Percentiles rank a stretch among this genome's conserved stretches.
These are phyloP conservation scores for Drosophila nikananu DNA, from an alignment of 1,140 invertebrate genomes.

Conservation along the genomic window DNA sequence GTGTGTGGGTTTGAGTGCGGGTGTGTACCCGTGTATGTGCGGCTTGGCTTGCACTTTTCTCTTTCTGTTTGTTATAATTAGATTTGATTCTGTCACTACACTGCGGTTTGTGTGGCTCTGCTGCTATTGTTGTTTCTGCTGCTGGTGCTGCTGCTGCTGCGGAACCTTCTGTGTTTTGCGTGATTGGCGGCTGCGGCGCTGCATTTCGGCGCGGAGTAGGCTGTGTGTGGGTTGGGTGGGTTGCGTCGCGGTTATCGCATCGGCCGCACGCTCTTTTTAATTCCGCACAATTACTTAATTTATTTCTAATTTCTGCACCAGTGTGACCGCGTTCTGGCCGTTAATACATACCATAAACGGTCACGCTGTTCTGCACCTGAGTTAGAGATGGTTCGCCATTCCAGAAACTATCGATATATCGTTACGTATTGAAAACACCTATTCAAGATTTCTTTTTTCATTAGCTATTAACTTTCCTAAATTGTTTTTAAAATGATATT, in stretches of 20 bases:
- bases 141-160: constrained; percentile 21
- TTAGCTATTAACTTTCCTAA: no score
- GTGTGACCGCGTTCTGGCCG: constrained; percentile 10
- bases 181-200: constrained; percentile 19
- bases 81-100: constrained; percentile 75
- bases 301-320: constrained; percentile 46
- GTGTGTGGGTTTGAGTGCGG: constrained; percentile 3
- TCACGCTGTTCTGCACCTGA: constrained; percentile 5
- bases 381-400: background rate
- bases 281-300: constrained; percentile 54
- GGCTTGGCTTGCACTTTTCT: constrained; percentile 42
- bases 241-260: constrained; percentile 39
- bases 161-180: constrained; percentile 23
- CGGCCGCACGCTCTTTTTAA: constrained; percentile 35
- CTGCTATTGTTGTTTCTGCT: constrained; percentile 36
- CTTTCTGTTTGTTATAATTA: constrained; percentile 69
- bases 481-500: no score
- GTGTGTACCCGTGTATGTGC: constrained; percentile 30
- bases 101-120: constrained; percentile 65
- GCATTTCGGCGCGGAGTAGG: constrained; percentile 30
- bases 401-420: background rate
- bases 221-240: constrained; percentile 7
- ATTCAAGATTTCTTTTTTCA: no score
- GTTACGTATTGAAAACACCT: no score
- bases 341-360: constrained; percentile 3